Evolutionary conservation across 2,113 vertebrate species (phyloP).

Genomic region (Myocastor coypus): DNA sequence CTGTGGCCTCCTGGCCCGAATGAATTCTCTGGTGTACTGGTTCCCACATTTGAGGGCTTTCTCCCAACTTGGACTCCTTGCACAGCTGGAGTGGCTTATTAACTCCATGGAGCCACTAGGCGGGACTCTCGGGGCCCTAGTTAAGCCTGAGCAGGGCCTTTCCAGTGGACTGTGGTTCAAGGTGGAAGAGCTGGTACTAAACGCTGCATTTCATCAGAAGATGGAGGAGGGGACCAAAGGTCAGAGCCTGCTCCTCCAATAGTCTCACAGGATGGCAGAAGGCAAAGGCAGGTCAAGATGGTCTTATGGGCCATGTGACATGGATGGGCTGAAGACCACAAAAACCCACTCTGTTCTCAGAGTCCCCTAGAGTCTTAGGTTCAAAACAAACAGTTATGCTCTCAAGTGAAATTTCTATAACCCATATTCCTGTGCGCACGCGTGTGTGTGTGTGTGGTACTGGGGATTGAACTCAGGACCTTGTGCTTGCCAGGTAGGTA

Average conservation of each 20-base stretch:
- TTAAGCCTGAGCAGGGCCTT: not conserved
- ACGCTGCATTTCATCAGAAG: not conserved
- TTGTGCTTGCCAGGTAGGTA: no score
- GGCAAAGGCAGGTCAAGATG: not conserved
- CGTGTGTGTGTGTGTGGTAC: no score
- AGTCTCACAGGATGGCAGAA: not conserved
- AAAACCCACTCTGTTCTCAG: no score
- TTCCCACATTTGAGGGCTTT: not conserved
- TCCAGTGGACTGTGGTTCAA: no score
- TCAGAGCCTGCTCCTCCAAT: not conserved
- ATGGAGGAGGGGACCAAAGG: not conserved
- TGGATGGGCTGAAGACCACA: fast-evolving
- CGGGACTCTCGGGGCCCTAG: not conserved
- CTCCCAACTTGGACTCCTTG: not conserved
- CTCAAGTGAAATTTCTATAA: conserved; percentile 31
- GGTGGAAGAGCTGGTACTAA: not conserved
- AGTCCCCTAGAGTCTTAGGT: not conserved
- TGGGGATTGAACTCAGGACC: no score
- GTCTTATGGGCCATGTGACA: not conserved
- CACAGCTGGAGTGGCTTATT: not conserved
- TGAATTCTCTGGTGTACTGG: not conserved
- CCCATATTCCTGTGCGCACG: no score
- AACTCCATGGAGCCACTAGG: fast-evolving
- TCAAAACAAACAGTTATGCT: conserved; percentile 34
- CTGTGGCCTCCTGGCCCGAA: not conserved